Evolutionary conservation across 2,113 vertebrate genomes (phyloP), one percentile per base, ranked within the genome.

Genomic region (Coptodon rendalli): DNA sequence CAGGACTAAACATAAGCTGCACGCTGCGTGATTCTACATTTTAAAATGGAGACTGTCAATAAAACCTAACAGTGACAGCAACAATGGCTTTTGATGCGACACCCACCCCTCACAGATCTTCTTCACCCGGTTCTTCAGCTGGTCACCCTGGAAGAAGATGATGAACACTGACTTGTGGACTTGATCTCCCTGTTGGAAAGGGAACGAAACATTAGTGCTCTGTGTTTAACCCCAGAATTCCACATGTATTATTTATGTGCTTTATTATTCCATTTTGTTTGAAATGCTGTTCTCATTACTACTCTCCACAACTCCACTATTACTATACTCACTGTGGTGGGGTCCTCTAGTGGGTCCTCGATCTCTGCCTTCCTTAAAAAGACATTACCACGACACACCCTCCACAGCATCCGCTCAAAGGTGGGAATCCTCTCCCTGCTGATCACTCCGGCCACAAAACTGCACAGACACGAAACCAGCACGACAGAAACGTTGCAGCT

Each of bases 111-210:
- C 98, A 89, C 98, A 99, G 73, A 99, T 99, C 95, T 99, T 99
- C 96, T 99, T 99, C 89, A 99, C 98, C 92, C 98, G 96, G 95
- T 98, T 99, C 95, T 99, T 99, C 92, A 99, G 91, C 84, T 99
- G 99, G 94, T 99, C 98, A 1, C 99, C 99, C 98, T 99, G 99
- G 96, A 99, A 99, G 93, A 99, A 99, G 95, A 99, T 99, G 91
- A 99, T 99, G 93, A 99, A 99, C 34, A 99, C 99, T 6, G 98
- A 99, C 91, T 99, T 99, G 96, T 98, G 97, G 92, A 99, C 98
- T 29, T 98, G 97, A 94, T 99, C 98, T 8, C 98, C 98, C 98
- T 99, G 93, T 93, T 84, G 87, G 17, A 73, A 43, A 89, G 17
- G 56, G 3, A 85, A 24, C 12, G 2, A 11, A 0, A 9, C n/a